These are phyloP conservation scores for Labeo calbasu DNA, from an alignment of 2,797 vertebrate genomes.

Conservation along the genomic window DNA sequence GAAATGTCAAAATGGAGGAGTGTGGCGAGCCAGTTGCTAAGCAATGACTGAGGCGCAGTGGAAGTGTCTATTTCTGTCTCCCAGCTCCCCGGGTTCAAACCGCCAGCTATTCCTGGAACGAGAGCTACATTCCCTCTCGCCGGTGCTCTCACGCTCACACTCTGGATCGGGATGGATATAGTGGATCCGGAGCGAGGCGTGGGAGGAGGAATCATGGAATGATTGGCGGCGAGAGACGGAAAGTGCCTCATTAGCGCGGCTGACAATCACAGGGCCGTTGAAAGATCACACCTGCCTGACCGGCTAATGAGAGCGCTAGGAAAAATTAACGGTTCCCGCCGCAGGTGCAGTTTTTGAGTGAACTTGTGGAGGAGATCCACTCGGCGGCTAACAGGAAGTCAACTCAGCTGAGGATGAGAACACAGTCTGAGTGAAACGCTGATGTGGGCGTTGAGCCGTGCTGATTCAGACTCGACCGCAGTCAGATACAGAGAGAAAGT, in stretches of 20 bases:
- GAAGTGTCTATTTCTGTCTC: slow-evolving; percentile 65
- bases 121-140: slow-evolving; percentile 37
- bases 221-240: slow-evolving; percentile 21
- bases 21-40: slow-evolving; percentile 61
- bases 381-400: not conserved
- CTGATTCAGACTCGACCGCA: slow-evolving; percentile 21
- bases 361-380: slow-evolving; percentile 16
- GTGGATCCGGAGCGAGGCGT: not conserved
- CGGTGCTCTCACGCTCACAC: slow-evolving; percentile 15
- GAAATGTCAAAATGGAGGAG: slow-evolving; percentile 47
- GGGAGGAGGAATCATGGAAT: slow-evolving; percentile 24
- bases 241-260: slow-evolving; percentile 9
- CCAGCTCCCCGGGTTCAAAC: slow-evolving; percentile 59
- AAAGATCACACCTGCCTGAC: slow-evolving; percentile 12
- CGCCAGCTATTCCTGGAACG: slow-evolving; percentile 63
- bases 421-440: slow-evolving; percentile 22
- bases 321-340: not conserved
- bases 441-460: slow-evolving; percentile 30
- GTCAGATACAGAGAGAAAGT: not conserved
- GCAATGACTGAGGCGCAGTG: slow-evolving; percentile 59
- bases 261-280: not conserved
- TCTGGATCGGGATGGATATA: slow-evolving; percentile 25
- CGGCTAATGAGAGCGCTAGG: not conserved
- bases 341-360: not conserved
- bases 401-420: slow-evolving; percentile 18